Conservation (phyloP, 2,888 invertebrate species). For the Epistrophella euchroma region DNA sequence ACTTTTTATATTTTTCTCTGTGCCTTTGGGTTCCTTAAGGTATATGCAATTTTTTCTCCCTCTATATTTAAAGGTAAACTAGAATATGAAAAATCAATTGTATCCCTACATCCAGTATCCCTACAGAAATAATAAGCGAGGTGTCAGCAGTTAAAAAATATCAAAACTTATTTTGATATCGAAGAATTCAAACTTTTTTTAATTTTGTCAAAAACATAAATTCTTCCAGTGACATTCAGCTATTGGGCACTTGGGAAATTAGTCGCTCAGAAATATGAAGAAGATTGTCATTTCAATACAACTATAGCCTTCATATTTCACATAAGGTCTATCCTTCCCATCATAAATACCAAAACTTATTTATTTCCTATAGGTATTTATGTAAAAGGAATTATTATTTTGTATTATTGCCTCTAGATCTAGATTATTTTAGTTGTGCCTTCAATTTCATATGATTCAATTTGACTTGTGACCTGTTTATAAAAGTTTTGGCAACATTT, state of each 20-base stretch:
- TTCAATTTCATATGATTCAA: slow-evolving; percentile 33
- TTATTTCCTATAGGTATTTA: too few relatives aligned
- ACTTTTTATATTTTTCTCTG: too few relatives aligned
- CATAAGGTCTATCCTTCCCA: not conserved
- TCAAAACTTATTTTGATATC: not conserved
- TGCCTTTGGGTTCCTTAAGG: too few relatives aligned
- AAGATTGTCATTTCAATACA: slow-evolving; percentile 8
- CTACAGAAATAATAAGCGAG: too few relatives aligned
- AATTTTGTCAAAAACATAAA: slow-evolving; percentile 16
- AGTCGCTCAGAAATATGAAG: not conserved
- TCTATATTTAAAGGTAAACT: too few relatives aligned
- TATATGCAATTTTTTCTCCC: too few relatives aligned
- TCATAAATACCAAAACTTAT: slow-evolving; percentile 7
- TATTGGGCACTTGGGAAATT: slow-evolving; percentile 35
- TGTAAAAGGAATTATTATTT: slow-evolving; percentile 9
- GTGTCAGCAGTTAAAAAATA: too few relatives aligned
- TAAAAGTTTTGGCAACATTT: slow-evolving; percentile 52
- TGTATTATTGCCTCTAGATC: not conserved
- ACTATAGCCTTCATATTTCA: slow-evolving; percentile 12
- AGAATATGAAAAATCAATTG: too few relatives aligned
- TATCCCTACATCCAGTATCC: too few relatives aligned
- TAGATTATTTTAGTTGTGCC: not conserved
- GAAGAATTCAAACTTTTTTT: not conserved
- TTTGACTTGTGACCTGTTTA: slow-evolving; percentile 50
- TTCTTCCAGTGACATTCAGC: not conserved